phyloP scores from a whole-genome alignment of 2,797 vertebrate species.

The Acipenser ruthenus region DNA sequence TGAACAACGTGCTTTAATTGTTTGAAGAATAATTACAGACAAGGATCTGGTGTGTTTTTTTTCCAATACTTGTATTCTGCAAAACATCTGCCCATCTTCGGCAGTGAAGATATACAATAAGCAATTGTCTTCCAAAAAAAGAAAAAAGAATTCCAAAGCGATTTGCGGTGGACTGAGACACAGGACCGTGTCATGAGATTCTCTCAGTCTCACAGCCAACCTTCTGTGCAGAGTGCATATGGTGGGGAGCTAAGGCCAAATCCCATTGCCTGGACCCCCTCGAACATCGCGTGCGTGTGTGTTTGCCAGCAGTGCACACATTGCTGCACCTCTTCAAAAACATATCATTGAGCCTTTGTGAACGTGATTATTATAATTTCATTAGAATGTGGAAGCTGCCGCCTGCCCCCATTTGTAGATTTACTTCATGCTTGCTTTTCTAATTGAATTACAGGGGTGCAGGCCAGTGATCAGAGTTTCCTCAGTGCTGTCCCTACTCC shows the following conservation, averaged over 20 bases:
- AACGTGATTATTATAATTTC: constrained; percentile 61
- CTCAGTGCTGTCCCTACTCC: constrained; percentile 44
- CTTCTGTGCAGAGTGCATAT: constrained; percentile 48
- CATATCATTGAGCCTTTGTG: constrained; percentile 51
- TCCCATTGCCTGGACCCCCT: constrained; percentile 36
- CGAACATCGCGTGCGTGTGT: constrained; percentile 24
- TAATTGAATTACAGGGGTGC: constrained; percentile 62
- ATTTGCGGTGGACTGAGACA: not conserved
- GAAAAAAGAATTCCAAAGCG: not conserved
- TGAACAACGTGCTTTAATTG: too few species aligned
- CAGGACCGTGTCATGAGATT: constrained; percentile 30
- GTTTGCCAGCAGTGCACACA: constrained; percentile 38
- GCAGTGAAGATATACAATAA: not conserved
- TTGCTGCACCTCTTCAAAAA: constrained; percentile 48
- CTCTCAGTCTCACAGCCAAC: constrained; percentile 36
- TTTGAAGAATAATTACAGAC: not conserved
- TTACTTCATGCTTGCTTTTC: constrained; percentile 67
- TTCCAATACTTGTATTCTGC: not conserved
- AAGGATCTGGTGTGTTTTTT: constrained; percentile 2
- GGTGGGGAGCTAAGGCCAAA: constrained; percentile 33
- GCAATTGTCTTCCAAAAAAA: constrained; percentile 5
- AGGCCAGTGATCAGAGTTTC: constrained; percentile 39
- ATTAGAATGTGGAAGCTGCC: constrained; percentile 44
- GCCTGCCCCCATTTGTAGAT: constrained; percentile 47
- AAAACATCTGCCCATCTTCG: not conserved